phyloP scores from a whole-genome alignment of 2,797 vertebrate species.

The Hipposideros larvatus region DNA sequence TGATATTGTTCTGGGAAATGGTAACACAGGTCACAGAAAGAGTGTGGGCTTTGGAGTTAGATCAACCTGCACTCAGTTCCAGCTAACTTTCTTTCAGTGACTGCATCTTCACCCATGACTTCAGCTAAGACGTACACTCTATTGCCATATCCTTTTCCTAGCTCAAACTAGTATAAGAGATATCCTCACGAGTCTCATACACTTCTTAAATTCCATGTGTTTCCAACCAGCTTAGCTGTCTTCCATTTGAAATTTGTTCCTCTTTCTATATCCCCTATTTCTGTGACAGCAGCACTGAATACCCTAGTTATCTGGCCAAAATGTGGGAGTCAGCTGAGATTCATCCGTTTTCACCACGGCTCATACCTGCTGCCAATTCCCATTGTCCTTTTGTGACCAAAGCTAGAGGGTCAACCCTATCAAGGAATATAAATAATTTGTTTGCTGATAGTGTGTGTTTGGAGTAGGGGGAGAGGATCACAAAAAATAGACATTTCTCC shows the following conservation, averaged over 20 bases:
- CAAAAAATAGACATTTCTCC: neutral
- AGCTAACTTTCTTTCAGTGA: neutral
- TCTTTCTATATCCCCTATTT: neutral
- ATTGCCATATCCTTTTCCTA: neutral
- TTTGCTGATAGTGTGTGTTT: neutral
- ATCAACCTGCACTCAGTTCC: neutral
- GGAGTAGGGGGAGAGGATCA: rapidly evolving
- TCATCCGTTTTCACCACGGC: neutral
- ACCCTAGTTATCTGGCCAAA: neutral
- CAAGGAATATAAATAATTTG: neutral
- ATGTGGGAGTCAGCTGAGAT: neutral
- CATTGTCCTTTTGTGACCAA: neutral
- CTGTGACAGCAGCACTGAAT: neutral
- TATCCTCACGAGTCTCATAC: neutral
- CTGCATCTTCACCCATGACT: neutral
- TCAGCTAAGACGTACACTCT: neutral
- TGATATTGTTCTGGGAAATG: neutral
- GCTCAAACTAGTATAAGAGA: neutral
- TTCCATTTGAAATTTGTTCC: neutral
- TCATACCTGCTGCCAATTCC: neutral
- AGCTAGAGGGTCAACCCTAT: neutral
- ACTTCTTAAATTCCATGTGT: neutral
- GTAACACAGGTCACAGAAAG: neutral
- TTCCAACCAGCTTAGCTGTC: neutral
- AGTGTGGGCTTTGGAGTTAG: neutral